Conservation (phyloP, 2,113 vertebrate species). For the Centropus unirufus region DNA sequence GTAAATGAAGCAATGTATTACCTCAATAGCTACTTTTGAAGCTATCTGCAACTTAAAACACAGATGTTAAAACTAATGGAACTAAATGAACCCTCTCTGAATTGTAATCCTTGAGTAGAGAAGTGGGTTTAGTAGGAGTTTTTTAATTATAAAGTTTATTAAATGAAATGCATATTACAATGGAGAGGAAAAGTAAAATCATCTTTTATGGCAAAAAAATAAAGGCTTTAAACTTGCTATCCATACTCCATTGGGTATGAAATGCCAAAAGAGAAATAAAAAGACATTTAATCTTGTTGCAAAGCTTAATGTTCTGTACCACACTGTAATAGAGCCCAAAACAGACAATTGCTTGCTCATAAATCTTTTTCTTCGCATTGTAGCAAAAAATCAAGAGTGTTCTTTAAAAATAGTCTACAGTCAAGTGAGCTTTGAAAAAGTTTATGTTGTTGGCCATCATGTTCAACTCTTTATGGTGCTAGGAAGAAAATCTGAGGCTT, state of each 20-base stretch:
- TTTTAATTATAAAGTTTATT: slow-evolving; percentile 27
- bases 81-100: slow-evolving; percentile 17
- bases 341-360: not conserved
- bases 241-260: not conserved
- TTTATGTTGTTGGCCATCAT: not conserved
- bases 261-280: slow-evolving; percentile 6
- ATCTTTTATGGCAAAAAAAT: not conserved
- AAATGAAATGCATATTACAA: not conserved
- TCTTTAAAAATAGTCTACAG: not conserved
- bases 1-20: slow-evolving; percentile 37
- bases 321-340: not conserved
- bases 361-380: not conserved
- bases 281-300: not conserved
- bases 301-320: slow-evolving; percentile 33
- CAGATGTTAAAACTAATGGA: slow-evolving; percentile 44
- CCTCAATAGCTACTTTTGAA: slow-evolving; percentile 19
- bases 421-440: not conserved
- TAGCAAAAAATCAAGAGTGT: not conserved
- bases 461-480: not conserved
- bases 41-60: slow-evolving; percentile 1
- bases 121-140: not conserved
- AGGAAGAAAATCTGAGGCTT: not conserved
- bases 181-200: not conserved
- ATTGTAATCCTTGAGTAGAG: slow-evolving; percentile 4
- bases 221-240: not conserved